phyloP scores from a whole-genome alignment of 1,140 invertebrate genomes.

The Diprion similis region DNA sequence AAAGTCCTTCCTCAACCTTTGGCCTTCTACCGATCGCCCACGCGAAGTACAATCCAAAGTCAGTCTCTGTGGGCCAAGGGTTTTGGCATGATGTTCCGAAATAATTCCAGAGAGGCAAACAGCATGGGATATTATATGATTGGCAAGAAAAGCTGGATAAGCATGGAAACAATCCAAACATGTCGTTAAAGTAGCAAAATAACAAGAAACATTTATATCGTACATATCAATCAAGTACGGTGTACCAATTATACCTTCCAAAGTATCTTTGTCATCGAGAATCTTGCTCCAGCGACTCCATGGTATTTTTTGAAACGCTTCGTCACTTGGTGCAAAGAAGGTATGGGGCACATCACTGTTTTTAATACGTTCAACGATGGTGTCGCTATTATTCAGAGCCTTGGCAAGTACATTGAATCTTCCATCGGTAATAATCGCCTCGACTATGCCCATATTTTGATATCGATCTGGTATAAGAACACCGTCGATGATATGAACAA shows the following conservation, averaged over 20 bases:
- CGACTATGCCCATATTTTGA: slow-evolving; percentile 60
- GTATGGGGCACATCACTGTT: slow-evolving; percentile 58
- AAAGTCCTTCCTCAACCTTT: slow-evolving; percentile 45
- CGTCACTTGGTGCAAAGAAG: slow-evolving; percentile 69
- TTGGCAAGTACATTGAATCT: slow-evolving; percentile 65
- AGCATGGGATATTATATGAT: slow-evolving; percentile 59
- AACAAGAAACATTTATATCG: not conserved
- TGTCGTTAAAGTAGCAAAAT: not conserved
- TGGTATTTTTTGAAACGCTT: slow-evolving; percentile 65
- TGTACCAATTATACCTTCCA: slow-evolving; percentile 42
- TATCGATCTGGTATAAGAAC: slow-evolving; percentile 68
- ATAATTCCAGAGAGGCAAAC: slow-evolving; percentile 59
- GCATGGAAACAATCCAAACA: not conserved
- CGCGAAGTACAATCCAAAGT: slow-evolving; percentile 52
- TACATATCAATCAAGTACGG: not conserved
- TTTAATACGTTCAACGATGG: slow-evolving; percentile 42
- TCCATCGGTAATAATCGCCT: slow-evolving; percentile 61
- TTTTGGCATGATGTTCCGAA: slow-evolving; percentile 54
- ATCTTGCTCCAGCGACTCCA: slow-evolving; percentile 49
- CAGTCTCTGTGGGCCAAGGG: slow-evolving; percentile 44
- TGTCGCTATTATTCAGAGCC: slow-evolving; percentile 61
- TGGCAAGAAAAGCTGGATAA: slow-evolving; percentile 51
- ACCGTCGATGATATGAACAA: slow-evolving; percentile 73
- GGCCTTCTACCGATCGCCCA: slow-evolving; percentile 50
- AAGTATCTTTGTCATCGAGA: slow-evolving; percentile 47